Conservation (phyloP, 2,888 invertebrate species). For the Choristoneura rosaceana region DNA sequence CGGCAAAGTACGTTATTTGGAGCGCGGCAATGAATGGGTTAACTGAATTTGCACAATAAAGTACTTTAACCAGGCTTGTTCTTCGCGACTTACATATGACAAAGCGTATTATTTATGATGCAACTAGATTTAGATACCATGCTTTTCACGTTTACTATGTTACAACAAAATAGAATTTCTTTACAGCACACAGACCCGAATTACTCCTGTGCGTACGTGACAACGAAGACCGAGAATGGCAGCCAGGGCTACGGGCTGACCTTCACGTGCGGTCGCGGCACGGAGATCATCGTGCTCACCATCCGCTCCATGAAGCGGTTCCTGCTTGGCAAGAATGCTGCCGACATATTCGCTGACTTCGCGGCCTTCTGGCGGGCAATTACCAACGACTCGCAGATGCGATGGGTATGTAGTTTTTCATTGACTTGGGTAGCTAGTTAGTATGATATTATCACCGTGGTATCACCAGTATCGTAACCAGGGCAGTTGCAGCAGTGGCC, state of each 20-base stretch:
- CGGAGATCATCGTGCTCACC: constrained; percentile 93
- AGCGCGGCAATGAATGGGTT: no score
- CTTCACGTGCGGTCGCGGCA: constrained; percentile 95
- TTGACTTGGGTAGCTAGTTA: background rate
- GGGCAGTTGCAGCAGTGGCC: no score
- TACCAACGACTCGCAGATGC: constrained; percentile 94
- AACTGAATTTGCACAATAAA: no score
- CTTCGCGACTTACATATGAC: no score
- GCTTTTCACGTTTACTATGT: no score
- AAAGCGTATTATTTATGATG: no score
- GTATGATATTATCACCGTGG: no score
- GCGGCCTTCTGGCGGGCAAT: constrained; percentile 91
- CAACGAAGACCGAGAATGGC: constrained; percentile 87
- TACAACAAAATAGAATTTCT: background rate
- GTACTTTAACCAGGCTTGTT: no score
- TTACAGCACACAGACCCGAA: constrained; percentile 93
- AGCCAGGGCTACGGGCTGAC: constrained; percentile 92
- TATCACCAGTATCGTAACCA: no score
- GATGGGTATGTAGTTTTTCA: constrained; percentile 91
- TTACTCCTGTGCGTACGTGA: constrained; percentile 97
- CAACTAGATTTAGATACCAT: no score
- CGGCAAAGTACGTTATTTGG: no score
- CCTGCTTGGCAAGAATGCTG: constrained; percentile 88
- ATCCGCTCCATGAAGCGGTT: constrained; percentile 89
- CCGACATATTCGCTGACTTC: constrained; percentile 91